Conservation (phyloP, 1,140 invertebrate species). For the Drosophila biarmipes region DNA sequence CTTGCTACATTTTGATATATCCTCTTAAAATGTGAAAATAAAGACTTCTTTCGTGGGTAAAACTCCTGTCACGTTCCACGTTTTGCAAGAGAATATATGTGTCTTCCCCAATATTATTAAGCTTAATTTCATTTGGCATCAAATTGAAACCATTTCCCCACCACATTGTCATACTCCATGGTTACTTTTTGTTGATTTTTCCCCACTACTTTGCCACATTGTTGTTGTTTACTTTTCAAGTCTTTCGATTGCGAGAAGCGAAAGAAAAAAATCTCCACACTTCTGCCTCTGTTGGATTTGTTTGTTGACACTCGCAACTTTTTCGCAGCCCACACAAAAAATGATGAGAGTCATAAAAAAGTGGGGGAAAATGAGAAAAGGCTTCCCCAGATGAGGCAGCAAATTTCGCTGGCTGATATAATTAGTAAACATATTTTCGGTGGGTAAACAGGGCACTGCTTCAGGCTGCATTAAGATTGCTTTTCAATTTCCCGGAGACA, state of each 20-base stretch:
- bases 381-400: conserved; percentile 31
- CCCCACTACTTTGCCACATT: conserved; percentile 23
- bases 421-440: conserved; percentile 28
- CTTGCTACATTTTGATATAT: too few species aligned
- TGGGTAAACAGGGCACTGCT: background rate
- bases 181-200: conserved; percentile 11
- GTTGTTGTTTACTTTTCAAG: conserved; percentile 36
- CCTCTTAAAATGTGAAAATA: background rate
- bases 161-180: conserved; percentile 17
- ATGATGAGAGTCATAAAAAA: conserved; percentile 3
- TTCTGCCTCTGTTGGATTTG: conserved; percentile 9
- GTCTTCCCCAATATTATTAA: conserved; percentile 5
- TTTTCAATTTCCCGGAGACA: background rate
- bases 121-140: conserved; percentile 31
- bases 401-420: conserved; percentile 10
- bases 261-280: conserved; percentile 1
- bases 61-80: conserved; percentile 27
- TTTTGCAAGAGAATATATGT: conserved; percentile 1
- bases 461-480: background rate
- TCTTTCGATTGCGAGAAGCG: conserved; percentile 16
- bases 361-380: conserved; percentile 2
- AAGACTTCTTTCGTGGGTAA: conserved; percentile 2
- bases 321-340: conserved; percentile 33
- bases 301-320: conserved; percentile 47
- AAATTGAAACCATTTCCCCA: conserved; percentile 6